These are phyloP conservation scores for Hyposoter dolosus DNA, from an alignment of 2,888 invertebrate genomes.

Conservation along the genomic window DNA sequence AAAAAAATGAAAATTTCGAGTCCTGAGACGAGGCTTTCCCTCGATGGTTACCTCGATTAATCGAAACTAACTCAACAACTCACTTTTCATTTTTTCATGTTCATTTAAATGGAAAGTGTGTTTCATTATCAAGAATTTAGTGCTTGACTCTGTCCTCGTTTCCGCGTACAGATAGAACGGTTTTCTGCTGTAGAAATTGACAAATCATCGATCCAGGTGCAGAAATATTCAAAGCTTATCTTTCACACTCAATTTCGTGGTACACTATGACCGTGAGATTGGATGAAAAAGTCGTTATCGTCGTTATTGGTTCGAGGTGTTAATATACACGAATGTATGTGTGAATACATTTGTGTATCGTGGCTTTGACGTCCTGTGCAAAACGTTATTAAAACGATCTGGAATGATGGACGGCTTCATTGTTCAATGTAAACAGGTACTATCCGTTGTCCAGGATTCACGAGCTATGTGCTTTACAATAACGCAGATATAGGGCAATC, in stretches of 20 bases:
- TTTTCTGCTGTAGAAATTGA: background rate
- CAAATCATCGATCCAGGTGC: slow-evolving; percentile 1
- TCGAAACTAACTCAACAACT: background rate
- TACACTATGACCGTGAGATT: background rate
- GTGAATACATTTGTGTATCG: background rate
- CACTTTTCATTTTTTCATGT: background rate
- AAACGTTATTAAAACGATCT: slow-evolving; percentile 53
- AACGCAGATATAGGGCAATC: background rate
- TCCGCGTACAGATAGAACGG: background rate
- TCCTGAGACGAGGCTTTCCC: background rate
- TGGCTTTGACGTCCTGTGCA: background rate
- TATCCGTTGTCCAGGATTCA: slow-evolving; percentile 55
- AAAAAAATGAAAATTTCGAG: background rate
- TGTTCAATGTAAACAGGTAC: slow-evolving; percentile 30
- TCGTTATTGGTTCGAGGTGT: slow-evolving; percentile 52
- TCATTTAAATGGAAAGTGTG: background rate
- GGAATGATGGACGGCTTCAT: slow-evolving; percentile 56
- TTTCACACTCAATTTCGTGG: background rate
- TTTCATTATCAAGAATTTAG: background rate
- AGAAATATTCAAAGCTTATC: slow-evolving; percentile 34
- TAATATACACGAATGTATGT: background rate
- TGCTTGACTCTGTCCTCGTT: background rate
- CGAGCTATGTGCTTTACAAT: slow-evolving; percentile 19
- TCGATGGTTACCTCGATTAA: background rate
- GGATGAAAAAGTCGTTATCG: slow-evolving; percentile 49